Evolutionary conservation across 2,113 vertebrate genomes (phyloP).

Genomic region (Corydoras sp.): DNA sequence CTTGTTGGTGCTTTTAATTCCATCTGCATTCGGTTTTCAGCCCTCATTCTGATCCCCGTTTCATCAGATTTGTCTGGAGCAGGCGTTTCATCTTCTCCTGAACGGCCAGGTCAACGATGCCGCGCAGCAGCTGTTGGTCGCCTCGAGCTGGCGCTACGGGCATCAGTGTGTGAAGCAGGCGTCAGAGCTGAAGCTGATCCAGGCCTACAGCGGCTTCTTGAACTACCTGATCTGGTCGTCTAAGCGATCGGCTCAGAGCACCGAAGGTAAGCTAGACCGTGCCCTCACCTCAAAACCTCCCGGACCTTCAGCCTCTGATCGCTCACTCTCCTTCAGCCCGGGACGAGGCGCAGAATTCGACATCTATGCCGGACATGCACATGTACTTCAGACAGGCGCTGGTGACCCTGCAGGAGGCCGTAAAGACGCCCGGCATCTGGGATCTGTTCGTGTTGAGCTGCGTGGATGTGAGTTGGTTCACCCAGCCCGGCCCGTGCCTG

Average conservation of each 20-base stretch:
- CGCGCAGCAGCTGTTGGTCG: conserved; percentile 63
- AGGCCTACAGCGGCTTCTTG: conserved; percentile 79
- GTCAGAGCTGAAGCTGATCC: conserved; percentile 68
- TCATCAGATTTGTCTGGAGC: conserved; percentile 80
- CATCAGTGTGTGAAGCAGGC: conserved; percentile 63
- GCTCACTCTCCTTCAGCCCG: background rate
- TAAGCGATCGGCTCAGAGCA: conserved; percentile 57
- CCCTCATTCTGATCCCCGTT: background rate
- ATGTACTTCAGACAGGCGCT: conserved; percentile 77
- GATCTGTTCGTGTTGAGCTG: conserved; percentile 84
- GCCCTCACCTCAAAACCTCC: no score
- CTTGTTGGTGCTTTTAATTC: no score
- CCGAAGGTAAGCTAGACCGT: conserved; percentile 57
- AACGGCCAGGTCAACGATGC: conserved; percentile 74
- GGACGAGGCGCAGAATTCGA: conserved; percentile 46
- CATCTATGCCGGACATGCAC: conserved; percentile 62
- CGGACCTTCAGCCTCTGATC: background rate
- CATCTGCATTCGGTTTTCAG: background rate
- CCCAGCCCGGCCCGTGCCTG: no score
- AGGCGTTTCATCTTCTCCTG: conserved; percentile 77
- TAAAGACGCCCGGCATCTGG: conserved; percentile 84
- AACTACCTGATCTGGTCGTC: conserved; percentile 77
- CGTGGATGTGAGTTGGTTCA: conserved; percentile 69
- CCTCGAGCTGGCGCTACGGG: conserved; percentile 81
- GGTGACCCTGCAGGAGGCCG: conserved; percentile 67